phyloP scores from a whole-genome alignment of 2,113 vertebrate species.

The Rhizomys pruinosus region DNA sequence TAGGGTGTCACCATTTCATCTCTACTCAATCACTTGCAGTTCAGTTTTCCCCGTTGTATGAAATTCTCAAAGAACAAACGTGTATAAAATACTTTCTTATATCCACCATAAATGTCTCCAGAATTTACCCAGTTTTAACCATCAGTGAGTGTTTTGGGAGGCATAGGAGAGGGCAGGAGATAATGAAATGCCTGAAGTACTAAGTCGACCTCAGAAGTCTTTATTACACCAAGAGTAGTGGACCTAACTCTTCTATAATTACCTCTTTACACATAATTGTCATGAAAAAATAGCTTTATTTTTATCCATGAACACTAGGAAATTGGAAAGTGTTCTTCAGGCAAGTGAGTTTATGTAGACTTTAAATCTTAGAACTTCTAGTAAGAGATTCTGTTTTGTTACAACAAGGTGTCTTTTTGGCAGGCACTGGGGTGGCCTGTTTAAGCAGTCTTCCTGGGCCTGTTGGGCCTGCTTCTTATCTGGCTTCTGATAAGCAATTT shows the following conservation, averaged over 20 bases:
- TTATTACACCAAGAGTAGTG: neutral
- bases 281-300: constrained; percentile 73
- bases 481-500: neutral
- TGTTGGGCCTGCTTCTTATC: neutral
- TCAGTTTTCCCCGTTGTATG: neutral
- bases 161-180: too few relatives aligned
- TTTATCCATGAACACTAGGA: neutral
- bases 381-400: neutral
- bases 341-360: neutral
- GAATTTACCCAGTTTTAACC: neutral
- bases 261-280: neutral
- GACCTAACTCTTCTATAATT: neutral
- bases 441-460: neutral
- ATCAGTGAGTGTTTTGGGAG: too few relatives aligned
- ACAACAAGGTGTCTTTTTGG: neutral
- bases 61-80: too few relatives aligned
- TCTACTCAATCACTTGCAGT: neutral
- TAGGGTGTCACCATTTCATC: constrained; percentile 13
- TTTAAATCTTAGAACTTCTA: neutral
- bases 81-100: neutral
- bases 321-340: too few relatives aligned
- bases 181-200: fast-evolving
- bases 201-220: neutral
- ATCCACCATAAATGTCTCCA: neutral
- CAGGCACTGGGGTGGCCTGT: neutral